Percentiles rank a stretch among this genome's conserved stretches.
Conservation (phyloP, 2,113 vertebrate genomes). For the Fulica atra region DNA sequence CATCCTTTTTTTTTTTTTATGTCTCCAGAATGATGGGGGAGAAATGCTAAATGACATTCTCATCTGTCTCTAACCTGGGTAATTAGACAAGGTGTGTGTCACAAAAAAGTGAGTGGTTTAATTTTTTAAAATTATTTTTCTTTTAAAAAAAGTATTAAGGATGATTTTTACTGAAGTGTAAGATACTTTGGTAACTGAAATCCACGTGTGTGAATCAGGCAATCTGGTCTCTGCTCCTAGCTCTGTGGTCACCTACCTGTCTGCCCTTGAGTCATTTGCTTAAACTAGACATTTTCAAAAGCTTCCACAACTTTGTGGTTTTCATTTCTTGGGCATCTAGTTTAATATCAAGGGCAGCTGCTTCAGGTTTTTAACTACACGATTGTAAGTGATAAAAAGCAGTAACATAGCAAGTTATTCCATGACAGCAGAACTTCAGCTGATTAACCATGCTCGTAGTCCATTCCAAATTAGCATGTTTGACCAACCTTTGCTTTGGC, state of each 20-base stretch:
- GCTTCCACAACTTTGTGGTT: neutral
- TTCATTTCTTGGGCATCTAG: neutral
- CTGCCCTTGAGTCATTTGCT: neutral
- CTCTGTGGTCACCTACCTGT: neutral
- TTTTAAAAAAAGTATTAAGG: neutral
- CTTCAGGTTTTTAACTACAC: neutral
- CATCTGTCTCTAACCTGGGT: neutral
- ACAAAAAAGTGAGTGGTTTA: neutral
- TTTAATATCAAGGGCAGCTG: neutral
- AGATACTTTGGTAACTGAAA: neutral
- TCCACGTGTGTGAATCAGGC: neutral
- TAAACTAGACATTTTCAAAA: neutral
- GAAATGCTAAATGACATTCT: constrained; percentile 19
- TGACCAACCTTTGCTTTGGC: neutral
- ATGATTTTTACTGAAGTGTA: neutral
- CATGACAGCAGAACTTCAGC: neutral
- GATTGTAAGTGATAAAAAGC: neutral
- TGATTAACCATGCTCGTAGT: neutral
- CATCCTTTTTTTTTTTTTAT: neutral
- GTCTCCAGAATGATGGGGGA: neutral
- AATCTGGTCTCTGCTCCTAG: neutral
- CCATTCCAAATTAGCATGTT: neutral
- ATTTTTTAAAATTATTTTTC: too few relatives aligned
- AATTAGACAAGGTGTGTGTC: constrained; percentile 27
- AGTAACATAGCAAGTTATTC: neutral